Evolutionary conservation across 2,113 vertebrate species (phyloP).

Genomic region (Caranx ignobilis): DNA sequence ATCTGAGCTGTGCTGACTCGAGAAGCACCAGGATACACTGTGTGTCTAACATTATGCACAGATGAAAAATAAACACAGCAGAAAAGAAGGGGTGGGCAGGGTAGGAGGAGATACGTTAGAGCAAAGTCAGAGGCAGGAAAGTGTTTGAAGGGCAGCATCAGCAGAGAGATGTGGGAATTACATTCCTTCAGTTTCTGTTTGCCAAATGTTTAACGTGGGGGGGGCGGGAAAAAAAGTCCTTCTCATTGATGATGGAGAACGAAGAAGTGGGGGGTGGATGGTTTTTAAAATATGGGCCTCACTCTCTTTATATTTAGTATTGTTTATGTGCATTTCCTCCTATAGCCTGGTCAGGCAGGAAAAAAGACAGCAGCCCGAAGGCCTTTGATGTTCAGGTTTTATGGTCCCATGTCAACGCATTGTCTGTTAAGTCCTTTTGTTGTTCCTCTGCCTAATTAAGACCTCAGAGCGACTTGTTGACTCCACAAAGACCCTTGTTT

Average conservation of each 20-base stretch:
- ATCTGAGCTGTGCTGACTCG: slow-evolving; percentile 66
- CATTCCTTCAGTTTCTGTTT: slow-evolving; percentile 43
- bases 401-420: slow-evolving; percentile 74
- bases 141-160: slow-evolving; percentile 52
- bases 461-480: slow-evolving; percentile 81
- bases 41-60: slow-evolving; percentile 33
- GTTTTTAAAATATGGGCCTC: slow-evolving; percentile 54
- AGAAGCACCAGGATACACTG: slow-evolving; percentile 39
- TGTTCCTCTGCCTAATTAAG: slow-evolving; percentile 81
- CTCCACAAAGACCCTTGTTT: slow-evolving; percentile 74
- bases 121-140: slow-evolving; percentile 35
- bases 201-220: slow-evolving; percentile 53
- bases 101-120: slow-evolving; percentile 14
- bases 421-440: slow-evolving; percentile 81
- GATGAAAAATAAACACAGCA: slow-evolving; percentile 40
- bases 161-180: slow-evolving; percentile 44
- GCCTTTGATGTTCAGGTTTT: slow-evolving; percentile 81
- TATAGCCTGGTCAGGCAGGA: slow-evolving; percentile 59
- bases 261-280: slow-evolving; percentile 7
- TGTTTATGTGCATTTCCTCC: slow-evolving; percentile 77
- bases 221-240: slow-evolving; percentile 23
- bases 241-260: slow-evolving; percentile 30
- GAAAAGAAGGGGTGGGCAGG: not conserved
- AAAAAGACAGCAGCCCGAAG: slow-evolving; percentile 52
- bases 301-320: slow-evolving; percentile 62